Evolutionary conservation across 2,113 vertebrate genomes (phyloP).

Genomic region (Malaclemys terrapin): DNA sequence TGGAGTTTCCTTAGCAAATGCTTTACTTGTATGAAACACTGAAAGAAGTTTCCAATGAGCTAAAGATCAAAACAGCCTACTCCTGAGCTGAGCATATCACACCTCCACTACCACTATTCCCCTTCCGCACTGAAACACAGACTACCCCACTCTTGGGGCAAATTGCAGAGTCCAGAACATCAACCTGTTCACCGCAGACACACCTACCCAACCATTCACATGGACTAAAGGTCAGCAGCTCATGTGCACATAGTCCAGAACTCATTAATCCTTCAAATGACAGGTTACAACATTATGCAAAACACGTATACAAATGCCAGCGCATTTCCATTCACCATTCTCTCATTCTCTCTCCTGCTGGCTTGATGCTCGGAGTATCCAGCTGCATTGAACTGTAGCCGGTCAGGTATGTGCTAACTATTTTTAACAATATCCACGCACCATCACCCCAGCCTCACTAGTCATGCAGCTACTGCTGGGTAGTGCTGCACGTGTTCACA

Average conservation of each 20-base stretch:
- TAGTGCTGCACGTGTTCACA: neutral
- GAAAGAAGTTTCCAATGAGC: fast-evolving
- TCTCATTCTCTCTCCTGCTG: neutral
- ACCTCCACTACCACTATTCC: fast-evolving
- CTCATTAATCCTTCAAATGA: fast-evolving
- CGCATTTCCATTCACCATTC: neutral
- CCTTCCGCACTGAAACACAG: fast-evolving
- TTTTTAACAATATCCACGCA: neutral
- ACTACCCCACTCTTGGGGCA: neutral
- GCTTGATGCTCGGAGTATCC: neutral
- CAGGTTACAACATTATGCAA: neutral
- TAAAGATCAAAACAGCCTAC: fast-evolving
- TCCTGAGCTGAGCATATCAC: neutral
- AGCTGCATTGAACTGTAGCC: neutral
- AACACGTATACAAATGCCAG: neutral
- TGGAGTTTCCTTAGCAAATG: neutral
- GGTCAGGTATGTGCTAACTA: neutral
- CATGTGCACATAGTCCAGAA: fast-evolving
- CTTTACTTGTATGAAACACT: neutral
- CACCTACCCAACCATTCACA: neutral
- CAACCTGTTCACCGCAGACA: too few species aligned
- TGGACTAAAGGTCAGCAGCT: fast-evolving
- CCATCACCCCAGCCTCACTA: neutral
- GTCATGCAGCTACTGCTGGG: neutral
- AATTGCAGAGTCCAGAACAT: neutral